phyloP scores from a whole-genome alignment of 2,888 invertebrate genomes.

The Drosophila paramelanica region DNA sequence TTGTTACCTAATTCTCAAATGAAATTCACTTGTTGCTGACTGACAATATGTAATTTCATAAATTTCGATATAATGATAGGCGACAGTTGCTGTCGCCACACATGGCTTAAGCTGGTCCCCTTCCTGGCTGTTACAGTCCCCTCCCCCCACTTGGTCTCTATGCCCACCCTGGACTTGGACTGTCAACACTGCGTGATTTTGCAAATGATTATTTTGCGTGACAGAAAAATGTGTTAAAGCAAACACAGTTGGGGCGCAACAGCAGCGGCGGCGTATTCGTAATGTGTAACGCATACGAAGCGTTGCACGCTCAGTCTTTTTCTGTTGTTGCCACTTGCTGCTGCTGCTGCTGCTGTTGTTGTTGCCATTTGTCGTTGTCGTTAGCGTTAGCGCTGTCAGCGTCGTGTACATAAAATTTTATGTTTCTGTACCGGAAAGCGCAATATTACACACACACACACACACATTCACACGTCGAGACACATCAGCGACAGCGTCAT shows the following conservation, averaged over 20 bases:
- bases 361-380: conserved; percentile 31
- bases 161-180: conserved; percentile 35
- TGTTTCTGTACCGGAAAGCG: conserved; percentile 77
- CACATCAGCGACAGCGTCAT: conserved; percentile 21
- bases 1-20: conserved; percentile 26
- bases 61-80: conserved; percentile 59
- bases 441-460: conserved; percentile 67
- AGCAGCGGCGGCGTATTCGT: conserved; percentile 43
- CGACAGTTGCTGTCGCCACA: conserved; percentile 53
- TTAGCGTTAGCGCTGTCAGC: conserved; percentile 64
- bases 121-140: conserved; percentile 5
- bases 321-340: conserved; percentile 25
- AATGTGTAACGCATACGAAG: conserved; percentile 76
- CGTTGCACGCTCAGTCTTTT: conserved; percentile 65
- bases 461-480: conserved; percentile 13
- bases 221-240: conserved; percentile 78
- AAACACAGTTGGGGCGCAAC: conserved; percentile 40
- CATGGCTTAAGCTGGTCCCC: conserved; percentile 16
- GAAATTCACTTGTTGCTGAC: conserved; percentile 46
- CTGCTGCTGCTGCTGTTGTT: conserved; percentile 21
- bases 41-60: conserved; percentile 56
- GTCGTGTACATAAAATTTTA: conserved; percentile 76
- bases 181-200: conserved; percentile 73
- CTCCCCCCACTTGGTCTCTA: background rate
- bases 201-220: conserved; percentile 80